Evolutionary conservation across 2,113 vertebrate genomes (phyloP).

Genomic region (Sialia sialis): DNA sequence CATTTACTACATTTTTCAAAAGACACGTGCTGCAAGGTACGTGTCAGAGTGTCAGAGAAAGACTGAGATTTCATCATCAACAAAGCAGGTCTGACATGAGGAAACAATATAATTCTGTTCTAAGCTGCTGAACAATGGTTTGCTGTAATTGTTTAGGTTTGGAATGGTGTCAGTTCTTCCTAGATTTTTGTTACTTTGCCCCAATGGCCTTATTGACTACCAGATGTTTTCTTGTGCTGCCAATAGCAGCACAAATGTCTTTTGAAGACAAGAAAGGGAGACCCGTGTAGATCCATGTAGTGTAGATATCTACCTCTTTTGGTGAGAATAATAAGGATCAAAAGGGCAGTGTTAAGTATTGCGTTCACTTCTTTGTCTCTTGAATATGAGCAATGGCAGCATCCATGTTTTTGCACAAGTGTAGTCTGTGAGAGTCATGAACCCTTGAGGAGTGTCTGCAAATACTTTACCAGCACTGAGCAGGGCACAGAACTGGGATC

Average conservation of each 20-base stretch:
- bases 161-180: not conserved
- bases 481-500: not conserved
- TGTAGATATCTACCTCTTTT: not conserved
- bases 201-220: not conserved
- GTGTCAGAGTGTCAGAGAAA: not conserved
- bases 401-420: not conserved
- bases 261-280: not conserved
- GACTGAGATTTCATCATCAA: not conserved
- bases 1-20: not conserved
- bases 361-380: not conserved
- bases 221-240: not conserved
- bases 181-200: not conserved
- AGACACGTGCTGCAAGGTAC: accelerated
- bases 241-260: too few species aligned
- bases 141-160: not conserved
- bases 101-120: not conserved
- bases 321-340: not conserved
- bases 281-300: not conserved
- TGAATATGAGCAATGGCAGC: not conserved
- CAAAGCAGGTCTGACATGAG: not conserved
- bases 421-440: not conserved
- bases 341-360: not conserved
- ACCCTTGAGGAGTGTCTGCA: not conserved
- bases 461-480: not conserved
- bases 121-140: not conserved